These are phyloP conservation scores for Micropoecilia bifurca DNA, from an alignment of 2,797 vertebrate species.

Conservation along the genomic window DNA sequence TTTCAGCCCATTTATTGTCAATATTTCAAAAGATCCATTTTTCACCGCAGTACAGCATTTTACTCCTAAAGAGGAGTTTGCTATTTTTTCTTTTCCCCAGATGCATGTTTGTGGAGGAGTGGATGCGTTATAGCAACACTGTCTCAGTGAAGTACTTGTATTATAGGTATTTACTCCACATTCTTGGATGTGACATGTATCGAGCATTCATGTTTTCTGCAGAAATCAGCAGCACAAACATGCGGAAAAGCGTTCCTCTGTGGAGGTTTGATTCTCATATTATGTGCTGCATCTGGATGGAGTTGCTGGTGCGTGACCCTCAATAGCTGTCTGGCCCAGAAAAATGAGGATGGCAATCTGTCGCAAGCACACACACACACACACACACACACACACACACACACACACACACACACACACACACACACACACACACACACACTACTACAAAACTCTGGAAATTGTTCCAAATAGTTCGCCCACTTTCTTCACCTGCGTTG, in stretches of 20 bases:
- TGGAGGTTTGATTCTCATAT: conserved; percentile 55
- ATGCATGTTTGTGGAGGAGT: neutral
- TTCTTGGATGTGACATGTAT: conserved; percentile 17
- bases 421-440: neutral
- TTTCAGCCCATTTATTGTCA: conserved; percentile 44
- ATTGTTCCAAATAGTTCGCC: conserved; percentile 19
- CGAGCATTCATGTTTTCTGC: conserved; percentile 45
- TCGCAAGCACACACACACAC: conserved; percentile 6
- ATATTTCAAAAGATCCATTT: conserved; percentile 41
- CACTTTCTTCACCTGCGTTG: conserved; percentile 26
- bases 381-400: conserved; percentile 2
- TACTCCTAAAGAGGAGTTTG: conserved; percentile 2
- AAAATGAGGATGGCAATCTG: conserved; percentile 11
- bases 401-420: neutral
- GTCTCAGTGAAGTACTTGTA: conserved; percentile 36
- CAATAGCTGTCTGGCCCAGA: conserved; percentile 36
- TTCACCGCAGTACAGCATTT: conserved; percentile 13
- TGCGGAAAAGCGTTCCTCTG: conserved; percentile 45
- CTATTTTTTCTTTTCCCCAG: conserved; percentile 8
- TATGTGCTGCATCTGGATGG: conserved; percentile 54
- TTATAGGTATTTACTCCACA: conserved; percentile 47
- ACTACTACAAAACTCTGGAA: conserved; percentile 4
- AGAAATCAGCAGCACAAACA: conserved; percentile 65
- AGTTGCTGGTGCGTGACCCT: conserved; percentile 50
- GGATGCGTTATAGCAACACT: neutral